Percentiles rank a stretch among this genome's conserved stretches.
phyloP scores from a whole-genome alignment of 2,888 invertebrate species.

The Volucella inflata region DNA sequence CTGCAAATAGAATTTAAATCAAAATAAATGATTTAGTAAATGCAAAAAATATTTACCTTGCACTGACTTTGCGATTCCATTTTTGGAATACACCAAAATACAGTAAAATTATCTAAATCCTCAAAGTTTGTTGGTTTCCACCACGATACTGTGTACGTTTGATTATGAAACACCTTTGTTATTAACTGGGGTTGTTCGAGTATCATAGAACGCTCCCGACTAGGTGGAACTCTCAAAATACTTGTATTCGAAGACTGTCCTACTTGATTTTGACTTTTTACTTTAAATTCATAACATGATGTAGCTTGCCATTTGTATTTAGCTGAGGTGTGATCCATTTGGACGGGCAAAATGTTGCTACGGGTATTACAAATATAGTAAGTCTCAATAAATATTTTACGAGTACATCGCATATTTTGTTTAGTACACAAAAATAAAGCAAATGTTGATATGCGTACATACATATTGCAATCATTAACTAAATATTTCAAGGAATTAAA shows the following conservation, averaged over 20 bases:
- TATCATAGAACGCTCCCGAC: constrained; percentile 25
- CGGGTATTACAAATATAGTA: not conserved
- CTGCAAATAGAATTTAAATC: constrained; percentile 79
- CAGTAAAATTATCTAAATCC: constrained; percentile 88
- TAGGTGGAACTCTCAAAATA: constrained; percentile 78
- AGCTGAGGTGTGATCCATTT: constrained; percentile 79
- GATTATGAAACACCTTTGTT: constrained; percentile 89
- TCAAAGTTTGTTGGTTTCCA: constrained; percentile 84
- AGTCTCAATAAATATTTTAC: no score
- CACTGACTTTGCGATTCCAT: constrained; percentile 86
- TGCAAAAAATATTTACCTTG: constrained; percentile 80
- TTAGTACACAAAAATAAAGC: no score
- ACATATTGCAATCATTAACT: no score
- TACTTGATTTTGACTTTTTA: constrained; percentile 80
- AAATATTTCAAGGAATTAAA: no score
- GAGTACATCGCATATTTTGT: no score
- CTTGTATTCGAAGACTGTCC: constrained; percentile 78
- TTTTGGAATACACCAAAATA: constrained; percentile 90
- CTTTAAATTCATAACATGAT: constrained; percentile 78
- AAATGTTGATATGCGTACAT: no score
- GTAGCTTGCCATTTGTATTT: constrained; percentile 77
- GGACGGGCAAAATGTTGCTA: constrained; percentile 61
- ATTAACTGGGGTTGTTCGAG: constrained; percentile 83
- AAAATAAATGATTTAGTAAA: not conserved
- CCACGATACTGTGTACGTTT: constrained; percentile 91